phyloP scores from a whole-genome alignment of 2,797 vertebrate genomes.

The Tadarida brasiliensis region DNA sequence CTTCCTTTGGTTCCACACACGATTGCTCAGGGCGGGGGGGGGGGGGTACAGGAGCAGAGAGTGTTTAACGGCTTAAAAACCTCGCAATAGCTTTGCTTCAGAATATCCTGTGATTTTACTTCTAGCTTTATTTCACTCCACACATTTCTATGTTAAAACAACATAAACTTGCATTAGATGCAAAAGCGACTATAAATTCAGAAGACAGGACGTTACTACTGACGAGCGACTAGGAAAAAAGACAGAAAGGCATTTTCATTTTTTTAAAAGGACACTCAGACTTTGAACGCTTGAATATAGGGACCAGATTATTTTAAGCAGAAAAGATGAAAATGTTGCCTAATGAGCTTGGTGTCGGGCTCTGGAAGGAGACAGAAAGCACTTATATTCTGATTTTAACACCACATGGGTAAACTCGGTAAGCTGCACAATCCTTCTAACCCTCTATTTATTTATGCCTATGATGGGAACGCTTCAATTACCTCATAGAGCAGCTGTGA shows the following conservation, averaged over 20 bases:
- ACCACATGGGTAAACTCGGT: too few species aligned
- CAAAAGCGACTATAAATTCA: neutral
- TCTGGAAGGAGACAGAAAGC: neutral
- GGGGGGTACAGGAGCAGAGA: accelerated
- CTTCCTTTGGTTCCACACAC: accelerated
- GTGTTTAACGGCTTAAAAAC: neutral
- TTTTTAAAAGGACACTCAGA: neutral
- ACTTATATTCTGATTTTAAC: too few species aligned
- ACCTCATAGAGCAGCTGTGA: neutral
- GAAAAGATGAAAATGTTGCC: neutral
- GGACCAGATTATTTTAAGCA: neutral
- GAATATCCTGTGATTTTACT: neutral
- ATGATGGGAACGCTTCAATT: too few species aligned
- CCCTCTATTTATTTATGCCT: neutral
- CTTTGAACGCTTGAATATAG: neutral
- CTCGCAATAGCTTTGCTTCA: neutral
- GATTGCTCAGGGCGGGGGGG: neutral
- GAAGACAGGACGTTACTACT: neutral
- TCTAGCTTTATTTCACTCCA: neutral
- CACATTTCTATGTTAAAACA: neutral
- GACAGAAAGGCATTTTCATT: neutral
- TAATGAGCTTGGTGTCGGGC: accelerated
- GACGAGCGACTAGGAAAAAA: neutral
- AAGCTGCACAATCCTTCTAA: neutral
- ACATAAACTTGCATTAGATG: neutral